These are phyloP conservation scores for Quadroppia sp. DNA, from an alignment of 2,888 invertebrate genomes.

Conservation along the genomic window DNA sequence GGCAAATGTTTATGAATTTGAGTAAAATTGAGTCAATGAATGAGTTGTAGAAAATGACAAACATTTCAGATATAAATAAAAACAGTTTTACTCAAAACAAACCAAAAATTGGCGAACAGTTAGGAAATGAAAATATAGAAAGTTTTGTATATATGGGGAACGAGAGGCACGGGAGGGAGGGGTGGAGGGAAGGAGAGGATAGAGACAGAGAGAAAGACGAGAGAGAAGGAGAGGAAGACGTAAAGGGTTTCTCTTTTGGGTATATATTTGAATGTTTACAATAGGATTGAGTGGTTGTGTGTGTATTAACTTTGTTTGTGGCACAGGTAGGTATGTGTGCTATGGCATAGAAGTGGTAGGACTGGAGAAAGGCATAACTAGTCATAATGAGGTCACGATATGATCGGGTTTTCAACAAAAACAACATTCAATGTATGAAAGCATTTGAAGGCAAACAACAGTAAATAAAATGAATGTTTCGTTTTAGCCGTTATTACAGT, in stretches of 20 bases:
- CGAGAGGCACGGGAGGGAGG: not conserved
- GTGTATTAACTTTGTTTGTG: not conserved
- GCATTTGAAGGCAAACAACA: slow-evolving; percentile 7
- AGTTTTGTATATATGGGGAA: too few relatives aligned
- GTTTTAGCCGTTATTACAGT: not conserved
- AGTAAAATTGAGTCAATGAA: too few relatives aligned
- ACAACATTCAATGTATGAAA: not conserved
- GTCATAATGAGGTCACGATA: slow-evolving; percentile 21
- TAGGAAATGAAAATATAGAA: too few relatives aligned
- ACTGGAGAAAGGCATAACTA: slow-evolving; percentile 11
- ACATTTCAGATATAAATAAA: too few relatives aligned
- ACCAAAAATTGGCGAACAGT: too few relatives aligned
- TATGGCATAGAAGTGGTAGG: not conserved
- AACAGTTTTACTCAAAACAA: too few relatives aligned
- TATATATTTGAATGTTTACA: not conserved
- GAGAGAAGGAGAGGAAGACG: too few relatives aligned
- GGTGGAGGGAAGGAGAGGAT: not conserved
- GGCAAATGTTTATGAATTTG: too few relatives aligned
- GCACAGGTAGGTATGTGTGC: not conserved
- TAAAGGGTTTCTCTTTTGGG: not conserved
- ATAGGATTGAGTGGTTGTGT: not conserved
- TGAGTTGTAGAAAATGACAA: too few relatives aligned
- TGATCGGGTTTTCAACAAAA: slow-evolving; percentile 19
- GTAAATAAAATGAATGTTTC: not conserved
- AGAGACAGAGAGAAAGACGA: too few relatives aligned